A percentile compares a stretch with the other conserved stretches of the same genome.
Evolutionary conservation across 2,888 invertebrate genomes (phyloP).

Genomic region (Zaprionus obscuricornis): DNA sequence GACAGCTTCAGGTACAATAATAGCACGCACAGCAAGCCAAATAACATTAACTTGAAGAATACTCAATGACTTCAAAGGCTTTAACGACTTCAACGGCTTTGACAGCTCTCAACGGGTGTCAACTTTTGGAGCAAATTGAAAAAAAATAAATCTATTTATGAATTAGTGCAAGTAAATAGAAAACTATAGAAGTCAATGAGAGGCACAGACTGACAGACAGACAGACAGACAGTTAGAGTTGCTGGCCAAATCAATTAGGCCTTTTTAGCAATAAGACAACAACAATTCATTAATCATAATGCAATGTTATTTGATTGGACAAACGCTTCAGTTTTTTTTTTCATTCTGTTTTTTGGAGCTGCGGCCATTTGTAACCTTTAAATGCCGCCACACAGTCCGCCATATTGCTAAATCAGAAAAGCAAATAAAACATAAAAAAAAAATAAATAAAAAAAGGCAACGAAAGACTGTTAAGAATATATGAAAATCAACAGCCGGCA

Average conservation of each 20-base stretch:
- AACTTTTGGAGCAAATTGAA: slow-evolving; percentile 38
- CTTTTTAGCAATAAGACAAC: slow-evolving; percentile 26
- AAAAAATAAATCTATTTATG: background rate
- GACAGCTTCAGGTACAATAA: slow-evolving; percentile 45
- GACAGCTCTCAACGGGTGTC: slow-evolving; percentile 40
- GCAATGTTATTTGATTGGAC: slow-evolving; percentile 63
- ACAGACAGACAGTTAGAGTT: too few relatives aligned
- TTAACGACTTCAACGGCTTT: too few relatives aligned
- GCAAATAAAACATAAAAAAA: slow-evolving; percentile 69
- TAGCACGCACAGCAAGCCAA: slow-evolving; percentile 30
- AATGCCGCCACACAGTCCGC: slow-evolving; percentile 38
- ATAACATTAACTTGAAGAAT: too few relatives aligned
- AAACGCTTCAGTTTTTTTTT: slow-evolving; percentile 20
- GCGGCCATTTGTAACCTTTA: slow-evolving; percentile 55
- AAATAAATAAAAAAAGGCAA: background rate
- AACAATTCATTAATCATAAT: slow-evolving; percentile 63
- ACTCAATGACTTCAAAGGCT: too few relatives aligned
- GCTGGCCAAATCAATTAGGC: slow-evolving; percentile 70
- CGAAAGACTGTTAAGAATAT: slow-evolving; percentile 36
- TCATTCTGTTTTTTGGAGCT: slow-evolving; percentile 46
- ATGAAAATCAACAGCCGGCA: slow-evolving; percentile 69
- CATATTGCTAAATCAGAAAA: slow-evolving; percentile 75
- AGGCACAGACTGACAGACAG: background rate
- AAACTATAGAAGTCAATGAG: background rate
- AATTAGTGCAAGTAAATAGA: background rate